These are phyloP conservation scores for Escarpia spicata DNA, from an alignment of 2,888 invertebrate genomes.

Conservation along the genomic window DNA sequence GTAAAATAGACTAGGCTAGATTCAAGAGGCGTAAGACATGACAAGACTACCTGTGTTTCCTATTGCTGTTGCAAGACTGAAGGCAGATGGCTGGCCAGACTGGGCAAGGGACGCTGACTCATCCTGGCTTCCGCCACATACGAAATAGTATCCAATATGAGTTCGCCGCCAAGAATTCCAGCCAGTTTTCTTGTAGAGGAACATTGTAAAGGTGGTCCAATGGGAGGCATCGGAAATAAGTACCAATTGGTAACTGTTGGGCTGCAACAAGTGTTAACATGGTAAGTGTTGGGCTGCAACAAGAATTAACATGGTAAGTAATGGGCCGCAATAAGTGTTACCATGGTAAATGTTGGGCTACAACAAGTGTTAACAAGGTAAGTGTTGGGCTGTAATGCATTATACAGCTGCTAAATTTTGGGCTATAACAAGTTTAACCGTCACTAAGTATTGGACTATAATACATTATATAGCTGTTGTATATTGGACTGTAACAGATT, in stretches of 20 bases:
- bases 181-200: slow-evolving; percentile 21
- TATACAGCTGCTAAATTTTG: background rate
- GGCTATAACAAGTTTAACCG: background rate
- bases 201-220: slow-evolving; percentile 24
- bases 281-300: background rate
- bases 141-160: background rate
- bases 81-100: background rate
- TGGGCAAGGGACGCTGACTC: background rate
- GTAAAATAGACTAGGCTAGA: too few relatives aligned
- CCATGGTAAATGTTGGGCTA: background rate
- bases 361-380: background rate
- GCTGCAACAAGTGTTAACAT: background rate
- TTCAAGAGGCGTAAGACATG: background rate
- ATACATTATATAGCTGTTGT: background rate
- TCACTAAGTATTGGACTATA: background rate
- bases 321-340: background rate
- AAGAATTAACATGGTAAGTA: background rate
- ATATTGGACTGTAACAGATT: background rate
- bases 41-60: background rate
- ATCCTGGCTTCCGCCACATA: background rate
- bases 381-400: background rate
- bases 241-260: slow-evolving; percentile 33
- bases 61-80: background rate
- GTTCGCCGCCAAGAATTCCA: slow-evolving; percentile 25
- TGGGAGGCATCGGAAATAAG: slow-evolving; percentile 25